Percentiles rank a stretch among this genome's conserved stretches.
Evolutionary conservation across 2,888 invertebrate species (phyloP).

Genomic region (Incurvaria masculella): DNA sequence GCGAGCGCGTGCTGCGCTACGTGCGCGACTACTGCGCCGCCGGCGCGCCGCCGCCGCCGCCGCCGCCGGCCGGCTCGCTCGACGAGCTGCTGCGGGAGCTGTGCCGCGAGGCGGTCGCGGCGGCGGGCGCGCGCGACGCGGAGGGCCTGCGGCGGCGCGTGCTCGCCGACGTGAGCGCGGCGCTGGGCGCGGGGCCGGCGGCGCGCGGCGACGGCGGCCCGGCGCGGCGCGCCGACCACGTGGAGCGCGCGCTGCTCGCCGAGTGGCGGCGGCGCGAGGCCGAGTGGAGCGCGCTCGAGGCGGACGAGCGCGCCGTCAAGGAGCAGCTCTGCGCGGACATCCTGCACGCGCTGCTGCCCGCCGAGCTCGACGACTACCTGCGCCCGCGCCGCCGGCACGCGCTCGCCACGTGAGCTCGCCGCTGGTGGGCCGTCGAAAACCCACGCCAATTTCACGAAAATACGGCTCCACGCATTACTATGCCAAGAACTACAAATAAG

Average conservation of each 20-base stretch:
- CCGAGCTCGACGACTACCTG: slow-evolving; percentile 43
- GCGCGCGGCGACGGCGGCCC: not conserved
- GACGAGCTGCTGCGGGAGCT: slow-evolving; percentile 35
- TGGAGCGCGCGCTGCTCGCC: slow-evolving; percentile 43
- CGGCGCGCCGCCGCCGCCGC: not conserved
- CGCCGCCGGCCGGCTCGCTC: slow-evolving; percentile 25
- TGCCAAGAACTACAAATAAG: too few species aligned
- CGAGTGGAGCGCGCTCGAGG: slow-evolving; percentile 42
- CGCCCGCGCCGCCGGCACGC: too few species aligned
- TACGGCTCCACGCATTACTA: too few species aligned
- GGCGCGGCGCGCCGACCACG: slow-evolving; percentile 39
- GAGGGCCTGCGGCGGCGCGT: slow-evolving; percentile 30
- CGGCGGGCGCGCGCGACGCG: slow-evolving; percentile 26
- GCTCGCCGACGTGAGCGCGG: slow-evolving; percentile 27
- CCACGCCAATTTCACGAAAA: too few species aligned
- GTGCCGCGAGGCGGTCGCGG: slow-evolving; percentile 26
- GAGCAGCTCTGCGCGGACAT: slow-evolving; percentile 45
- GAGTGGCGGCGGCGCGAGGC: slow-evolving; percentile 48
- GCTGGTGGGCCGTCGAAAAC: too few species aligned
- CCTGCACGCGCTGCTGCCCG: slow-evolving; percentile 39
- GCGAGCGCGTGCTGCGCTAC: not conserved
- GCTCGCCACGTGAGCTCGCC: too few species aligned
- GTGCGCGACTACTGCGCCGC: not conserved
- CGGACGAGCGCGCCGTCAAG: slow-evolving; percentile 39
- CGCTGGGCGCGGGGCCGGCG: slow-evolving; percentile 34